Evolutionary conservation across 2,797 vertebrate genomes (phyloP), one percentile per base, ranked within the genome.

Genomic region (Orestias chungarensis): DNA sequence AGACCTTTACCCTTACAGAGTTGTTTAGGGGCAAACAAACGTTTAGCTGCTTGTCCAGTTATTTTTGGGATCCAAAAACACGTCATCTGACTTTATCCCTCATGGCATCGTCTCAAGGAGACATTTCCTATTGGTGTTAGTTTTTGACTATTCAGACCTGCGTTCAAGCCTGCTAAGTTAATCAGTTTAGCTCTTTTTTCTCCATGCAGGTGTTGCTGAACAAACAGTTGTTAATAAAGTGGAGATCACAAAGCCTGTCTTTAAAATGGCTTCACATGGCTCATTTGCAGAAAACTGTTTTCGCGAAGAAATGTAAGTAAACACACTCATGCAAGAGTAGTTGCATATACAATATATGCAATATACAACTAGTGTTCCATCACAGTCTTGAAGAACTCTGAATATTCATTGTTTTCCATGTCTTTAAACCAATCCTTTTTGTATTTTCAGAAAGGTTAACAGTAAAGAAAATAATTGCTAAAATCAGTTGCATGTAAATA

Each of bases 201-300:
- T 71, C 67, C 68, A 83, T 84, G 8, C 65, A 93, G 92, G 35
- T 57, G 47, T 12, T 12, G 7, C 43, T 50, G 86, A 87, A 52
- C 68, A 83, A 50, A 73, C 70, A 69, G 46, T 78, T 70, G 40
- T 25, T 35, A 81, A 84, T 70, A 29, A 68, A 33, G 90, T 92
- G 66, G 92, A 93, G 76, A 88, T 66, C 46, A 85, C 84, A 73
- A 94, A 91, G 84, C 86, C 93, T 71, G 84, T 94, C n/a, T 80
- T 94, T 10, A 85, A 74, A 86, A 91, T 95, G 70, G 75, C 87
- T 79, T 71, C 69, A 46, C 89, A 83, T 75, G 38, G 27, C 55
- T 73, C 66, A 67, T 70, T 67, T 25, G 62, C 57, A 64, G 78
- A 55, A 35, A 54, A 66, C 38, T 54, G 6, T 31, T 64, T 52